phyloP scores from a whole-genome alignment of 2,113 vertebrate species.

The Anguilla japonica region DNA sequence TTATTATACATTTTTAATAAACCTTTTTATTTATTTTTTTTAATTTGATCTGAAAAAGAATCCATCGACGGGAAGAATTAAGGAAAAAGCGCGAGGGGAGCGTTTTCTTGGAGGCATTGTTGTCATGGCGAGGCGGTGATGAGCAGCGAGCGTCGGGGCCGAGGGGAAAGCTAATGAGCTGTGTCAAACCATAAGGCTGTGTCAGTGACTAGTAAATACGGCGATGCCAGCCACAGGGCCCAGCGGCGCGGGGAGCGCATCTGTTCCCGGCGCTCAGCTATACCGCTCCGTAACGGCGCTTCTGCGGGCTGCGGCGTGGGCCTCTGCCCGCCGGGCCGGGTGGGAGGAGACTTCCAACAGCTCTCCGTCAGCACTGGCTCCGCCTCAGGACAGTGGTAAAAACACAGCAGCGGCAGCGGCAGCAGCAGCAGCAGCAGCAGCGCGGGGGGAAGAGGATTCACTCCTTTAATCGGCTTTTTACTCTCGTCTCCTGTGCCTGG shows the following conservation, averaged over 20 bases:
- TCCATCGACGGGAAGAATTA: not conserved
- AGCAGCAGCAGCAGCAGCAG: not conserved
- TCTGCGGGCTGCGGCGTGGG: not conserved
- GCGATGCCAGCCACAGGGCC: not conserved
- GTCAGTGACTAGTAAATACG: not conserved
- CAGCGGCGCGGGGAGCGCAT: not conserved
- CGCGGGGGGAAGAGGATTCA: not conserved
- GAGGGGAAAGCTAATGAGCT: constrained; percentile 16
- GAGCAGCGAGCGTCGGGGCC: not conserved
- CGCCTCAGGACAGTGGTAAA: not conserved
- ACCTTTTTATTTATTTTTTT: not conserved
- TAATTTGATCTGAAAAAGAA: not conserved
- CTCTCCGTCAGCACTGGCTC: not conserved
- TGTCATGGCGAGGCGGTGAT: not conserved
- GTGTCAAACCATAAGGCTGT: not conserved
- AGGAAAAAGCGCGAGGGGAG: not conserved
- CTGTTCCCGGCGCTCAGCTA: not conserved
- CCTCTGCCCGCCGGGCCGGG: not conserved
- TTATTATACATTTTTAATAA: constrained; percentile 10
- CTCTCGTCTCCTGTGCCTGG: constrained; percentile 4
- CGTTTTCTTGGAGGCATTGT: not conserved
- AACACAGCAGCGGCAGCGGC: too few relatives aligned
- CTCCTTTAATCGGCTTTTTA: constrained; percentile 1
- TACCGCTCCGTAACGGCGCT: not conserved
- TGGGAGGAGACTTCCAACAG: not conserved